Evolutionary conservation across 2,113 vertebrate genomes (phyloP).

Genomic region (Forbesichthys papilliferus): DNA sequence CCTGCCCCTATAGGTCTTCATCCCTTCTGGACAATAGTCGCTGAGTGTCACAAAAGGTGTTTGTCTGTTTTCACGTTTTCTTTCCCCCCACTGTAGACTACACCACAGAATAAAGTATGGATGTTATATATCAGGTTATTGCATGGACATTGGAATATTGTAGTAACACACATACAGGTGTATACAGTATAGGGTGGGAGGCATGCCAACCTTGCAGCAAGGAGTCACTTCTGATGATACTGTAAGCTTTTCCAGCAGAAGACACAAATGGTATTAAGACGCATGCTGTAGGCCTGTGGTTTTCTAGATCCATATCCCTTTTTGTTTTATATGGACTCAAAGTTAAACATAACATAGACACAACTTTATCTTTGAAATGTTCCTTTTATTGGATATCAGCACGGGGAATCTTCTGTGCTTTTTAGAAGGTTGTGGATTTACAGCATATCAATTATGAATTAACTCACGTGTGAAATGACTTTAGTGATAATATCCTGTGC

Average conservation of each 20-base stretch:
- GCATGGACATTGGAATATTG: slow-evolving; percentile 3
- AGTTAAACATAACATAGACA: slow-evolving; percentile 14
- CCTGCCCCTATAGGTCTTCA: no score
- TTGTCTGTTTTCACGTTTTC: no score
- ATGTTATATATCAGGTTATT: background rate
- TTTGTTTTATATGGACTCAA: slow-evolving; percentile 22
- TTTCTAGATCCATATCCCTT: slow-evolving; percentile 9
- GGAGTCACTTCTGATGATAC: slow-evolving; percentile 39
- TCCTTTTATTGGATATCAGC: background rate
- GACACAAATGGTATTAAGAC: slow-evolving; percentile 37
- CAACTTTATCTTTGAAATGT: background rate
- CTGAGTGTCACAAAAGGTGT: no score
- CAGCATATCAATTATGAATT: slow-evolving; percentile 41
- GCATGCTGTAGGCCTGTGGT: slow-evolving; percentile 41
- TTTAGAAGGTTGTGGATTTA: background rate
- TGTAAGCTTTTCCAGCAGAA: slow-evolving; percentile 65
- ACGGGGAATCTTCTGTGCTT: background rate
- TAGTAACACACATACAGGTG: slow-evolving; percentile 40
- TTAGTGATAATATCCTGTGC: background rate
- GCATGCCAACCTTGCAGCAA: slow-evolving; percentile 76
- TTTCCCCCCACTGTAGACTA: no score
- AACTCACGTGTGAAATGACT: background rate
- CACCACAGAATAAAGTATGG: background rate
- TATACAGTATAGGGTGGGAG: slow-evolving; percentile 58
- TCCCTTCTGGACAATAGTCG: no score